Percentiles rank a stretch among this genome's conserved stretches.
phyloP scores from a whole-genome alignment of 2,113 vertebrate species.

The Pelecanoides urinatrix region DNA sequence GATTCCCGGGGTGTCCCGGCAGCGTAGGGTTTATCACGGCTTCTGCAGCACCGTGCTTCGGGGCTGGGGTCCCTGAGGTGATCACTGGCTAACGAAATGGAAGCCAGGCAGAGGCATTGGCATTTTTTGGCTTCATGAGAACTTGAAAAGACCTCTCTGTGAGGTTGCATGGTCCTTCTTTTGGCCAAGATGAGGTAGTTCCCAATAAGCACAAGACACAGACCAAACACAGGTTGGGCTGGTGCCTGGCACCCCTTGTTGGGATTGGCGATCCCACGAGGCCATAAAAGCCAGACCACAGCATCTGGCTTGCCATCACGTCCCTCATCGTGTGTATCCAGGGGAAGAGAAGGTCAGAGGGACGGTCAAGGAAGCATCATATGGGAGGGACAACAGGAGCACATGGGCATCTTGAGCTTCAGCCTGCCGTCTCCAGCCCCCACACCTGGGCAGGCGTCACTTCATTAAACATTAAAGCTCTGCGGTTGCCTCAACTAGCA shows the following conservation, averaged over 20 bases:
- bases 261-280: fast-evolving
- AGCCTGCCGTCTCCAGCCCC: background rate
- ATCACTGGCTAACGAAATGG: background rate
- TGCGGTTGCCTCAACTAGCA: background rate
- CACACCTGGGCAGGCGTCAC: background rate
- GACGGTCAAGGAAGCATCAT: background rate
- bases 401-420: background rate
- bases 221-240: fast-evolving
- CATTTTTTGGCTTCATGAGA: background rate
- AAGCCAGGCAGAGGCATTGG: background rate
- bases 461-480: background rate
- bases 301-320: background rate
- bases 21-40: background rate
- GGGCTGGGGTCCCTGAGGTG: background rate
- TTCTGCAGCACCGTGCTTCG: background rate
- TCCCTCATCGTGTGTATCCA: background rate
- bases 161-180: background rate
- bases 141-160: background rate
- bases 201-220: background rate
- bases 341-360: background rate
- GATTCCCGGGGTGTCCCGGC: background rate
- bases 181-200: background rate
- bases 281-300: background rate
- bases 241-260: background rate
- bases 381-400: background rate